A percentile compares a stretch with the other conserved stretches of the same genome.
phyloP scores from a whole-genome alignment of 2,888 invertebrate genomes.

The Artemia sp. region DNA sequence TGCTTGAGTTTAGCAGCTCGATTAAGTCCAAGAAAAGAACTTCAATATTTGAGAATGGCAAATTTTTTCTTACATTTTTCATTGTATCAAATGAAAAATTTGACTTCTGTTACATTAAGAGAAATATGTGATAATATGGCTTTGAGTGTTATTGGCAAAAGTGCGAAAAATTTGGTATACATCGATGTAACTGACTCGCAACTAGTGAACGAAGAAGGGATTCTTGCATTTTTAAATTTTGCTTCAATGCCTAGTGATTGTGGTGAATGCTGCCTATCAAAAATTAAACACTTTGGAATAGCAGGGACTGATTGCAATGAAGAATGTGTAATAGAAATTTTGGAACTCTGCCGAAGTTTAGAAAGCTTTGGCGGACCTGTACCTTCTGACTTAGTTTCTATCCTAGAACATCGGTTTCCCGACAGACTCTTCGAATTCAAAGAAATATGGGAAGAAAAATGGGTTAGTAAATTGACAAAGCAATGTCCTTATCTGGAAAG shows the following conservation, averaged over 20 bases:
- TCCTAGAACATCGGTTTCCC: not conserved
- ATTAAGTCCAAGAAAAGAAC: constrained; percentile 2
- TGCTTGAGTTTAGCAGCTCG: not conserved
- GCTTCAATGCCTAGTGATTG: not conserved
- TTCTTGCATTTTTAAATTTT: constrained; percentile 6
- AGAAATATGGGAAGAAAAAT: constrained; percentile 7
- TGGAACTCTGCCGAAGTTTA: not conserved
- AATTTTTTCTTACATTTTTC: not conserved
- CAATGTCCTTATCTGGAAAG: not conserved
- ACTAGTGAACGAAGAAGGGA: not conserved
- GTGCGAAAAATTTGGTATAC: not conserved
- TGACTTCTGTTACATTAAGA: not conserved
- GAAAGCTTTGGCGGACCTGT: constrained; percentile 6
- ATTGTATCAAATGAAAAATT: not conserved
- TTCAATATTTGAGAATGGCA: constrained; percentile 7
- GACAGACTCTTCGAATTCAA: not conserved
- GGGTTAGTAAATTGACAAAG: not conserved
- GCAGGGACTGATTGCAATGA: constrained; percentile 1
- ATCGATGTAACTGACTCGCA: not conserved
- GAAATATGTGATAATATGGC: not conserved
- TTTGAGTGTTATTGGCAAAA: constrained; percentile 5
- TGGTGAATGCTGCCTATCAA: constrained; percentile 4
- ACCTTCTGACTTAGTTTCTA: not conserved
- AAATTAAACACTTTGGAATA: constrained; percentile 3
- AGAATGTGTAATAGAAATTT: not conserved